Conservation (phyloP, 1,140 invertebrate species). For the Galleria mellonella region DNA sequence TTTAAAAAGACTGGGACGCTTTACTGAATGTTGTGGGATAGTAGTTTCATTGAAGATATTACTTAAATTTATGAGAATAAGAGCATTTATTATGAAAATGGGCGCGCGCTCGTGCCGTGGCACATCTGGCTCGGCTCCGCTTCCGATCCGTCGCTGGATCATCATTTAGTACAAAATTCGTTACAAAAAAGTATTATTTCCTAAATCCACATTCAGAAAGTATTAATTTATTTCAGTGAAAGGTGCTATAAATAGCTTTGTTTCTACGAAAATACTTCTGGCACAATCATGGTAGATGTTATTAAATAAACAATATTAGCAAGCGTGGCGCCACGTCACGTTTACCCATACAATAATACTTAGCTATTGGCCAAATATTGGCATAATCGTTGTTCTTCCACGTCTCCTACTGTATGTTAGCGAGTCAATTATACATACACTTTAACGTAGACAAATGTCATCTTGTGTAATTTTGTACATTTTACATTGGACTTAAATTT, state of each 20-base stretch:
- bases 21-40: conserved; percentile 74
- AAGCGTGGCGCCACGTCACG: background rate
- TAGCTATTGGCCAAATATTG: conserved; percentile 13
- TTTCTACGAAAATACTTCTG: conserved; percentile 29
- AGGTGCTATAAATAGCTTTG: conserved; percentile 36
- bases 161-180: conserved; percentile 69
- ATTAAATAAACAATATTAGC: too few species aligned
- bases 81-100: conserved; percentile 63
- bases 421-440: conserved; percentile 34
- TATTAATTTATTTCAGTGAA: conserved; percentile 60
- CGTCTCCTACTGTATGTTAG: conserved; percentile 32
- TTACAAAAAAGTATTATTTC: conserved; percentile 70
- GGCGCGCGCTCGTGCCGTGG: conserved; percentile 29
- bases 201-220: conserved; percentile 66
- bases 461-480: too few species aligned
- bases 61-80: conserved; percentile 71
- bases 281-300: conserved; percentile 30
- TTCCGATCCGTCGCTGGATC: conserved; percentile 37
- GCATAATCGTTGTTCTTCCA: conserved; percentile 59
- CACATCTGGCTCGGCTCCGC: conserved; percentile 26
- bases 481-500: too few species aligned
- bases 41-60: conserved; percentile 71
- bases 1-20: conserved; percentile 73
- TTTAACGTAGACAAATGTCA: background rate
- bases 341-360: background rate